phyloP scores from a whole-genome alignment of 2,113 vertebrate species.

The Caranx melampygus region DNA sequence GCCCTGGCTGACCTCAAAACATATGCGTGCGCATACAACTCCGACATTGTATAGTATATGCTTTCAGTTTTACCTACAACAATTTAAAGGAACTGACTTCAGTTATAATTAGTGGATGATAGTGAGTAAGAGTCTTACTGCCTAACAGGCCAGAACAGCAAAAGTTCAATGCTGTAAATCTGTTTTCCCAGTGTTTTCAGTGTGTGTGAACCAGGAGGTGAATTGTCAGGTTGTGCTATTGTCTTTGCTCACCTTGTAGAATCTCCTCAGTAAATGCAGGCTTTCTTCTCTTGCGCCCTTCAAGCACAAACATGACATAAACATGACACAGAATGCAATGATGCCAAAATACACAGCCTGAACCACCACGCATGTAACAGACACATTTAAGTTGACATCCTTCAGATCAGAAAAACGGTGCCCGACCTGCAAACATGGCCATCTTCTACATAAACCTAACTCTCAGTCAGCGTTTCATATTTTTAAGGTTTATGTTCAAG shows the following conservation, averaged over 20 bases:
- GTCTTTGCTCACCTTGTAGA: conserved; percentile 89
- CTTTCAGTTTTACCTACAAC: conserved; percentile 32
- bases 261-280: conserved; percentile 91
- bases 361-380: not conserved
- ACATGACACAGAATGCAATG: not conserved
- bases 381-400: not conserved
- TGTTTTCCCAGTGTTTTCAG: no score
- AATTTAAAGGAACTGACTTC: conserved; percentile 31
- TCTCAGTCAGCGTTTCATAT: not conserved
- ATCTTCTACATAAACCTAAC: not conserved
- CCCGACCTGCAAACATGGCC: no score
- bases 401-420: no score
- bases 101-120: conserved; percentile 17
- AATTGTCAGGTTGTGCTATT: not conserved
- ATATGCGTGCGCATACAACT: not conserved
- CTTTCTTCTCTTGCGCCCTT: conserved; percentile 98
- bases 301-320: conserved; percentile 32
- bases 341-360: not conserved
- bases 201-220: not conserved
- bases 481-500: not conserved
- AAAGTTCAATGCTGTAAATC: no score
- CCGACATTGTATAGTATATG: not conserved
- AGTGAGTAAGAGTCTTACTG: no score
- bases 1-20: not conserved
- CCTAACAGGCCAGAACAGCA: not conserved